phyloP scores from a whole-genome alignment of 2,797 vertebrate genomes.

The Novumbra hubbsi region DNA sequence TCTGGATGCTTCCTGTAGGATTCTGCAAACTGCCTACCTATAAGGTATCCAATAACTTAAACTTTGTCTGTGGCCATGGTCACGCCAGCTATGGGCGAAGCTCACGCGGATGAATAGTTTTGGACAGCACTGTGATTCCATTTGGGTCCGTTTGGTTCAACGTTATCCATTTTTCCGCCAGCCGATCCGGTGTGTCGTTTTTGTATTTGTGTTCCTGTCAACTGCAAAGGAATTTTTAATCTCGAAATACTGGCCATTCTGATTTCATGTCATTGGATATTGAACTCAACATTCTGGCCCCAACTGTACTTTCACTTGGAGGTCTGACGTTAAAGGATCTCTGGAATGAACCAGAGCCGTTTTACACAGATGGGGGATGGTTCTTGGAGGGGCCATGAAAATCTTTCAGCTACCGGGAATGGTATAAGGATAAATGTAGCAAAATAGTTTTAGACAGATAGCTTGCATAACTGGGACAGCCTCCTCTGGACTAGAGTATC shows the following conservation, averaged over 20 bases:
- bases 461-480: background rate
- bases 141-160: constrained; percentile 28
- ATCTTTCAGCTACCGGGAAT: background rate
- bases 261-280: background rate
- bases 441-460: background rate
- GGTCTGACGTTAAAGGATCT: background rate
- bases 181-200: constrained; percentile 6
- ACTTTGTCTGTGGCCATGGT: constrained; percentile 19
- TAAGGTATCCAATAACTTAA: constrained; percentile 16
- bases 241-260: background rate
- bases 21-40: constrained; percentile 15
- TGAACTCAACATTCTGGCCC: background rate
- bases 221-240: background rate
- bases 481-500: too few species aligned
- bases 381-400: background rate
- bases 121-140: constrained; percentile 20
- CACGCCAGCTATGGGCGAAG: constrained; percentile 9
- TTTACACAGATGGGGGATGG: background rate
- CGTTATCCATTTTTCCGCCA: constrained; percentile 11
- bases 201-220: constrained; percentile 7
- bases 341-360: background rate
- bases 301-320: background rate
- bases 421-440: background rate
- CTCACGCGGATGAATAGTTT: constrained; percentile 17
- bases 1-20: background rate